Evolutionary conservation across 2,797 vertebrate species (phyloP).

Genomic region (Malacoctenus gilli): DNA sequence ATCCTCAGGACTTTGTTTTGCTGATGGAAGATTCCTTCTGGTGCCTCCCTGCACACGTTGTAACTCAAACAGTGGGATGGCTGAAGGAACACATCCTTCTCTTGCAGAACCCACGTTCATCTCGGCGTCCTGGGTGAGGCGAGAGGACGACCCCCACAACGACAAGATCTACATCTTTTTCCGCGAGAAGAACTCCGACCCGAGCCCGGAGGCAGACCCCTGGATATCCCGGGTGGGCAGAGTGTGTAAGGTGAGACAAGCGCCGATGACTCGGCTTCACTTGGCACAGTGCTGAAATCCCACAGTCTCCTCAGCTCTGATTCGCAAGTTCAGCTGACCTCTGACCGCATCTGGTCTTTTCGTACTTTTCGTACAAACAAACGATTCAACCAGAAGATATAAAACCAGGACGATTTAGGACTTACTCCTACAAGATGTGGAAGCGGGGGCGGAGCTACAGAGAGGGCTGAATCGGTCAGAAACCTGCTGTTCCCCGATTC

Average conservation of each 20-base stretch:
- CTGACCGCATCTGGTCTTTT: no score
- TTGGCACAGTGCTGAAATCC: no score
- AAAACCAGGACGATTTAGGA: no score
- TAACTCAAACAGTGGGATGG: neutral
- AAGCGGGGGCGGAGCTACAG: no score
- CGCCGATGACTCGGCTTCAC: no score
- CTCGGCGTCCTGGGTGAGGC: conserved; percentile 72
- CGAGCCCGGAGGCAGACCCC: conserved; percentile 78
- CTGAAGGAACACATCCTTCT: conserved; percentile 3
- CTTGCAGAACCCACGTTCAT: conserved; percentile 81
- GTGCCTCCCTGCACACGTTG: neutral
- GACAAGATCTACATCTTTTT: conserved; percentile 85
- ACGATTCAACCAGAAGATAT: no score
- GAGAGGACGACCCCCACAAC: conserved; percentile 65
- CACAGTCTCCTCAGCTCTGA: no score
- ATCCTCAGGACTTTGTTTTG: neutral
- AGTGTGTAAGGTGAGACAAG: conserved; percentile 80
- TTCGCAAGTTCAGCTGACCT: no score
- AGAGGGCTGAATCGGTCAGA: no score
- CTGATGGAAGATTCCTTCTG: neutral
- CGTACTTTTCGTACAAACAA: no score
- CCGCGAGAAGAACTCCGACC: conserved; percentile 80
- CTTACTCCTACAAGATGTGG: no score
- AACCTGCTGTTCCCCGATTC: no score
- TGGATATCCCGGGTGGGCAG: conserved; percentile 82